Evolutionary conservation across 2,888 invertebrate species (phyloP).

Genomic region (Beris morrisii): DNA sequence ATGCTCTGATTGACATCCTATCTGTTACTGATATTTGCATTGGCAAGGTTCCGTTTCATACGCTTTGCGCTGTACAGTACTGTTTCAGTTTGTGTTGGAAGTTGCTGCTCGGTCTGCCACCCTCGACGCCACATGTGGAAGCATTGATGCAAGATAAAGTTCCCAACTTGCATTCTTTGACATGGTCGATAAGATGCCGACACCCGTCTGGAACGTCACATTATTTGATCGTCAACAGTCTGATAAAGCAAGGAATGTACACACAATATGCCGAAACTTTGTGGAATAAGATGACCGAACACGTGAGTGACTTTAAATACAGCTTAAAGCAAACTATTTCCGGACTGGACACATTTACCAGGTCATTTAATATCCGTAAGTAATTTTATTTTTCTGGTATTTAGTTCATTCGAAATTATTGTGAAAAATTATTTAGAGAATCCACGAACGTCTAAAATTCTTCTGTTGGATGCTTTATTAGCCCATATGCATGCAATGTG

Average conservation of each 20-base stretch:
- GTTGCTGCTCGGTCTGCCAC: conserved; percentile 82
- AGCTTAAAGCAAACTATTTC: conserved; percentile 51
- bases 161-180: conserved; percentile 77
- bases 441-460: conserved; percentile 53
- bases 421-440: conserved; percentile 41
- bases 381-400: conserved; percentile 8
- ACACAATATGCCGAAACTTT: conserved; percentile 65
- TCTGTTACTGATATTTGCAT: conserved; percentile 75
- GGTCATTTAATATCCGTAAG: conserved; percentile 50
- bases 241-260: conserved; percentile 88
- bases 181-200: conserved; percentile 87
- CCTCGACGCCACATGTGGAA: conserved; percentile 85
- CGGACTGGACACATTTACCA: conserved; percentile 52
- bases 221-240: conserved; percentile 84
- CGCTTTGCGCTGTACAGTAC: conserved; percentile 84
- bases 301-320: conserved; percentile 52
- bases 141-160: conserved; percentile 72
- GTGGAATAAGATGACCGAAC: conserved; percentile 54
- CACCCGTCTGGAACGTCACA: conserved; percentile 80
- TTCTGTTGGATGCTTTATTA: conserved; percentile 52
- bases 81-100: conserved; percentile 71
- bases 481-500: conserved; percentile 54
- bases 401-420: neutral
- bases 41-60: conserved; percentile 61
- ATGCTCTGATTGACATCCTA: conserved; percentile 81